Conservation (phyloP, 2,888 invertebrate genomes). For the Drosophila cognata region DNA sequence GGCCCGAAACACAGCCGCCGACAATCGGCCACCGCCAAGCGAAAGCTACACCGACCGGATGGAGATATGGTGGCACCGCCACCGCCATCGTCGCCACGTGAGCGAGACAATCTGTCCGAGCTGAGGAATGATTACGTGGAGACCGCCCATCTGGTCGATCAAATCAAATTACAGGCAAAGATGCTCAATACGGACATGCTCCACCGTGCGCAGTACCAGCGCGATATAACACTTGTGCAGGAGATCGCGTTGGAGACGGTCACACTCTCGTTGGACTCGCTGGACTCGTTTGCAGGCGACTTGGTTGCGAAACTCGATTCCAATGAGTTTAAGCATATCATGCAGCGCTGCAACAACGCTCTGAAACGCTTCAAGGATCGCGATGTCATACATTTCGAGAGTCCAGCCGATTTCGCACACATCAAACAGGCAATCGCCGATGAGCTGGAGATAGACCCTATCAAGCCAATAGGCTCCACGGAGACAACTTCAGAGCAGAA, state of each 20-base stretch:
- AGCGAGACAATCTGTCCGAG: slow-evolving; percentile 30
- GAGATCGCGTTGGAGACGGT: slow-evolving; percentile 53
- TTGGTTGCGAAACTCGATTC: slow-evolving; percentile 40
- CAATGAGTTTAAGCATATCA: slow-evolving; percentile 15
- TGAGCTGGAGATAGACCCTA: background rate
- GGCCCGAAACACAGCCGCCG: background rate
- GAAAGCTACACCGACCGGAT: slow-evolving; percentile 34
- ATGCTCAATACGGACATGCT: slow-evolving; percentile 41
- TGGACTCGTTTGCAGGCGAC: slow-evolving; percentile 27
- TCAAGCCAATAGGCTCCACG: background rate
- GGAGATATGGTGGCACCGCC: slow-evolving; percentile 29
- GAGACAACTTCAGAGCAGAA: background rate
- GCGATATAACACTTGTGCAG: slow-evolving; percentile 48
- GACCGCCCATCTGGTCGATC: slow-evolving; percentile 47
- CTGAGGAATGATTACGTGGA: slow-evolving; percentile 29
- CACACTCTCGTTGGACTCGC: slow-evolving; percentile 17
- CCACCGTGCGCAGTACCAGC: slow-evolving; percentile 36
- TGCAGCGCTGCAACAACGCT: slow-evolving; percentile 25
- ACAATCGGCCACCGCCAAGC: background rate
- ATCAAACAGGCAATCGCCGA: background rate
- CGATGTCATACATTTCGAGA: background rate
- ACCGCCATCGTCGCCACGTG: slow-evolving; percentile 61
- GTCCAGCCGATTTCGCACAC: background rate
- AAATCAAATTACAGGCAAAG: slow-evolving; percentile 45
- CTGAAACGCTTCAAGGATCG: slow-evolving; percentile 24